phyloP scores from a whole-genome alignment of 2,113 vertebrate genomes.

The Heliornis fulica region DNA sequence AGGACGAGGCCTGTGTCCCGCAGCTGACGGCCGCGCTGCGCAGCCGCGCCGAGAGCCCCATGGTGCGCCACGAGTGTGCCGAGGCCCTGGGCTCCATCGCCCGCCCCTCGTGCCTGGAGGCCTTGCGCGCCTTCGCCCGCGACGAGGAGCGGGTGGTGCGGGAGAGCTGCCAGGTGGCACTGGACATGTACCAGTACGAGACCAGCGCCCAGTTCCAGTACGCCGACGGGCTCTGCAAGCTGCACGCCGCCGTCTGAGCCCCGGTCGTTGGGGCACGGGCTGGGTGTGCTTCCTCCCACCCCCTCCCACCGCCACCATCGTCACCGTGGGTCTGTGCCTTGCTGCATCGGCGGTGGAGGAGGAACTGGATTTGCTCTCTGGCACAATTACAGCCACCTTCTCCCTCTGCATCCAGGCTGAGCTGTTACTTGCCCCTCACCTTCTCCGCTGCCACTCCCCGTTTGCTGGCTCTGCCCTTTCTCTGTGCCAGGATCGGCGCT shows the following conservation, averaged over 20 bases:
- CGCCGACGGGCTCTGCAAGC: constrained; percentile 78
- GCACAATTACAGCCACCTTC: neutral
- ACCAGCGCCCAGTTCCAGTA: constrained; percentile 86
- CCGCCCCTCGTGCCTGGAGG: constrained; percentile 79
- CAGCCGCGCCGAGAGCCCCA: constrained; percentile 77
- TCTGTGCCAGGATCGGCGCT: neutral
- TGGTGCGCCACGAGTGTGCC: constrained; percentile 95
- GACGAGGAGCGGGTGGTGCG: constrained; percentile 89
- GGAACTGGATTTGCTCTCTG: neutral
- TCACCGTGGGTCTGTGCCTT: fast-evolving
- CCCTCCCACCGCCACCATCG: fast-evolving
- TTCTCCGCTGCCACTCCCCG: fast-evolving
- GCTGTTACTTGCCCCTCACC: neutral
- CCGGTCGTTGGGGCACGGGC: fast-evolving
- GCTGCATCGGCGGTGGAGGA: fast-evolving
- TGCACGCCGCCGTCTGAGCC: neutral
- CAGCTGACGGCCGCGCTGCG: constrained; percentile 75
- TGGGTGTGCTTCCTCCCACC: fast-evolving
- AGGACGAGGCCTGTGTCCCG: constrained; percentile 83
- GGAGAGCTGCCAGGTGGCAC: constrained; percentile 93
- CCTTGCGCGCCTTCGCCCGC: constrained; percentile 70
- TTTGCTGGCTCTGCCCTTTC: constrained; percentile 1
- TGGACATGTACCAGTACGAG: constrained; percentile 91
- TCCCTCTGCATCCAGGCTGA: neutral
- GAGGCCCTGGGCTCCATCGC: constrained; percentile 94